Conservation (phyloP, 1,140 invertebrate species). For the Cydia splendana region DNA sequence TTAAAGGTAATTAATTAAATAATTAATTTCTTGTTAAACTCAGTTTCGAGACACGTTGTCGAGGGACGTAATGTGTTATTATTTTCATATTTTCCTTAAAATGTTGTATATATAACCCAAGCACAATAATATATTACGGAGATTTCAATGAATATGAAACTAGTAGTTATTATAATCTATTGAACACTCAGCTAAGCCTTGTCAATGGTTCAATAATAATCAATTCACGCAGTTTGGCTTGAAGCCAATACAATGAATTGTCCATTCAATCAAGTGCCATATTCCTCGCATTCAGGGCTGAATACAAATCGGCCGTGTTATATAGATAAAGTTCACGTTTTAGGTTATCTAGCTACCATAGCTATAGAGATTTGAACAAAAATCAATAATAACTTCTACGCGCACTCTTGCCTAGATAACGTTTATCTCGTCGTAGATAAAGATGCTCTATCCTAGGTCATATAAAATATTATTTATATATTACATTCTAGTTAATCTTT, state of each 20-base stretch:
- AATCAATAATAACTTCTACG: conserved; percentile 25
- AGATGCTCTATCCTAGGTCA: background rate
- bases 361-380: conserved; percentile 24
- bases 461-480: background rate
- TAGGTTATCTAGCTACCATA: conserved; percentile 22
- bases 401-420: conserved; percentile 25
- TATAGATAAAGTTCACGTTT: conserved; percentile 22
- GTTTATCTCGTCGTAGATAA: conserved; percentile 1
- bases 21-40: background rate
- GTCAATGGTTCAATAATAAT: conserved; percentile 15
- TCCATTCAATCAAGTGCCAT: background rate
- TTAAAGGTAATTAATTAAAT: conserved; percentile 1
- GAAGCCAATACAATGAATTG: background rate
- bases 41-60: background rate
- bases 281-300: background rate
- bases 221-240: conserved; percentile 9
- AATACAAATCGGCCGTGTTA: background rate
- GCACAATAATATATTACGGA: background rate
- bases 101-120: background rate
- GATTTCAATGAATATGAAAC: background rate
- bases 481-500: no score
- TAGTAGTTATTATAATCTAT: background rate
- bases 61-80: background rate
- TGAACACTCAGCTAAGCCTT: background rate
- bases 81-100: background rate